Conservation (phyloP, 37 sponge, comb jelly and placozoan species). For the Cliona cf. orientalis region DNA sequence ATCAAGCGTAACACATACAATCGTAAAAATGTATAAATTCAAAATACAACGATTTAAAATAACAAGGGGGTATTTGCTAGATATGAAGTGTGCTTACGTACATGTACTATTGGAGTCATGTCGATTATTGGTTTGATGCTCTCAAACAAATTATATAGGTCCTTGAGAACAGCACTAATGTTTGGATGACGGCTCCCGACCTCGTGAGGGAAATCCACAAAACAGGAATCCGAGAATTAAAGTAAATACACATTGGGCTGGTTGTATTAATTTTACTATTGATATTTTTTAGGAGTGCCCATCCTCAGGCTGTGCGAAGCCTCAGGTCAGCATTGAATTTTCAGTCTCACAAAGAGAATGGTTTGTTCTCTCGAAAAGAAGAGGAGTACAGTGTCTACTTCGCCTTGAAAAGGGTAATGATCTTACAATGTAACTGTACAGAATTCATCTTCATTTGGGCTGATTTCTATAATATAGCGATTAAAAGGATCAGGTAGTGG, state of each 20-base stretch:
- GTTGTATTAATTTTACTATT: background rate
- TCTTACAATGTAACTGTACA: background rate
- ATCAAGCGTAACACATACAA: too few species aligned
- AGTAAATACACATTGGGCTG: background rate
- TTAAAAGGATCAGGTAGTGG: background rate
- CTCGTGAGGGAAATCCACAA: slow-evolving; percentile 6
- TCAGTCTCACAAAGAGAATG: slow-evolving; percentile 4
- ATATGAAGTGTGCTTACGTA: too few species aligned
- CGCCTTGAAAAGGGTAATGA: slow-evolving; percentile 16
- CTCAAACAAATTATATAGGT: slow-evolving; percentile 8
- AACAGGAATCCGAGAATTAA: background rate
- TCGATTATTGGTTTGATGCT: background rate
- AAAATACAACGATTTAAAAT: too few species aligned
- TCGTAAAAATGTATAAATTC: too few species aligned
- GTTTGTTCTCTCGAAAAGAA: background rate
- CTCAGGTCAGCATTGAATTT: slow-evolving; percentile 8
- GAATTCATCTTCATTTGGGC: background rate
- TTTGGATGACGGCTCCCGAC: slow-evolving; percentile 39
- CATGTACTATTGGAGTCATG: too few species aligned
- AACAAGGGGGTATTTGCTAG: too few species aligned
- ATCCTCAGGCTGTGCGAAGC: slow-evolving; percentile 13
- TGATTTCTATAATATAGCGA: background rate
- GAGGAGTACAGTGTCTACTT: background rate
- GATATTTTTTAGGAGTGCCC: background rate
- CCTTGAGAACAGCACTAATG: background rate